These are phyloP conservation scores for Muschampia plurimacula DNA, from an alignment of 2,888 invertebrate species.

Conservation along the genomic window DNA sequence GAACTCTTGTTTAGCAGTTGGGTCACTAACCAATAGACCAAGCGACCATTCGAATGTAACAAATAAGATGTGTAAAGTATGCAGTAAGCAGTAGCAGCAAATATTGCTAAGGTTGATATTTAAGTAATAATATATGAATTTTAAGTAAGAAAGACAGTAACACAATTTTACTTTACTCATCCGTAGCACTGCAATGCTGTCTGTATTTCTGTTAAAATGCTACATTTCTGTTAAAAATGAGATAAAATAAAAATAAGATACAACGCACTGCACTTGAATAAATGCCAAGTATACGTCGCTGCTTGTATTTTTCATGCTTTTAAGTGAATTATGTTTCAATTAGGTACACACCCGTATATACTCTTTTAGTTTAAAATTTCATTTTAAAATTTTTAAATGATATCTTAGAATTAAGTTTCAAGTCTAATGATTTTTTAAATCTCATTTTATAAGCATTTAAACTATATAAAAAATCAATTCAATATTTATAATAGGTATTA, in stretches of 20 bases:
- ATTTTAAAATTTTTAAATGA: not conserved
- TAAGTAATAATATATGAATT: not conserved
- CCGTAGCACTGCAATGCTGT: constrained; percentile 47
- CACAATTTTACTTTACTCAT: constrained; percentile 19
- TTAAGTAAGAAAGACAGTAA: not conserved
- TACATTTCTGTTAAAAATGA: constrained; percentile 45
- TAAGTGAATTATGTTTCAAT: constrained; percentile 40
- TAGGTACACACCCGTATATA: not conserved
- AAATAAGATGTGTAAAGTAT: not conserved
- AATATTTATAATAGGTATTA: too few relatives aligned
- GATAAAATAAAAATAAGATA: constrained; percentile 43
- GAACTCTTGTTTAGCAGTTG: too few relatives aligned
- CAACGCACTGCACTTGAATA: constrained; percentile 45
- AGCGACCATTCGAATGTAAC: too few relatives aligned
- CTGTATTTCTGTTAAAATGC: constrained; percentile 46
- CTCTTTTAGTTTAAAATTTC: constrained; percentile 3
- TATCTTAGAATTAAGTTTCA: not conserved
- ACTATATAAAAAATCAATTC: too few relatives aligned
- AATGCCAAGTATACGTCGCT: constrained; percentile 46
- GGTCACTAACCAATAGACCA: too few relatives aligned
- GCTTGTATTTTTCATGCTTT: constrained; percentile 36
- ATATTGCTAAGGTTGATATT: not conserved
- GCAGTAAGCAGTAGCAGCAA: not conserved
- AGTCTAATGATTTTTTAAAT: too few relatives aligned
- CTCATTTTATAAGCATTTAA: too few relatives aligned